These are phyloP conservation scores for Mionectes macconnelli DNA, from an alignment of 2,113 vertebrate species.

Conservation along the genomic window DNA sequence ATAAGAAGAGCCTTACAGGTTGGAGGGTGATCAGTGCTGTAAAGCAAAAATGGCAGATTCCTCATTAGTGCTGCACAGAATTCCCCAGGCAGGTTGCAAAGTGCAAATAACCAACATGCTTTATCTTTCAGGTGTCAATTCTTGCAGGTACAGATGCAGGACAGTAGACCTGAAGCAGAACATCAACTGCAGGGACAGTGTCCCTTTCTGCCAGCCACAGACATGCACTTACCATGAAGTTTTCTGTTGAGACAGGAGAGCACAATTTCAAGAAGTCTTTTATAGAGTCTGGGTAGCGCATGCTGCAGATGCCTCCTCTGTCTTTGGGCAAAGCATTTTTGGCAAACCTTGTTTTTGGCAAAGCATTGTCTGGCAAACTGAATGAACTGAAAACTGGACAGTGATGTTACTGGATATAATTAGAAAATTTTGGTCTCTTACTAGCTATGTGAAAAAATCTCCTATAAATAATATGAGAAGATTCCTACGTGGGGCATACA, in stretches of 20 bases:
- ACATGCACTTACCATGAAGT: constrained; percentile 35
- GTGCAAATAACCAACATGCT: background rate
- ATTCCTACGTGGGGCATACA: constrained; percentile 14
- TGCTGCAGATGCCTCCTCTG: constrained; percentile 59
- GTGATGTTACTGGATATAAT: constrained; percentile 63
- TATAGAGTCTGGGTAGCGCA: constrained; percentile 46
- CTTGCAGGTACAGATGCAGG: background rate
- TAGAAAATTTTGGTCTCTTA: constrained; percentile 54
- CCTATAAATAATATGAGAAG: constrained; percentile 58
- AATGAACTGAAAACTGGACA: constrained; percentile 30
- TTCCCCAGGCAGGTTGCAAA: background rate
- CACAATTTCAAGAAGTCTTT: background rate
- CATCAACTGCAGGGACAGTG: background rate
- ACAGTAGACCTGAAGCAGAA: background rate
- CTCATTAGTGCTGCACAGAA: background rate
- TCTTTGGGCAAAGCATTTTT: constrained; percentile 68
- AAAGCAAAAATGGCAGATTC: background rate
- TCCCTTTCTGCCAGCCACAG: background rate
- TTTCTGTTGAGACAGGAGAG: background rate
- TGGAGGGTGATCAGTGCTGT: background rate
- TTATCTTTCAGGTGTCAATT: background rate
- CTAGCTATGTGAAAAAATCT: constrained; percentile 42
- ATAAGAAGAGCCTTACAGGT: constrained; percentile 36
- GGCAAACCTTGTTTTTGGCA: constrained; percentile 71
- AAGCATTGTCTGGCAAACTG: constrained; percentile 76